Evolutionary conservation across 2,797 vertebrate genomes (phyloP).

Genomic region (Eleutherodactylus coqui): DNA sequence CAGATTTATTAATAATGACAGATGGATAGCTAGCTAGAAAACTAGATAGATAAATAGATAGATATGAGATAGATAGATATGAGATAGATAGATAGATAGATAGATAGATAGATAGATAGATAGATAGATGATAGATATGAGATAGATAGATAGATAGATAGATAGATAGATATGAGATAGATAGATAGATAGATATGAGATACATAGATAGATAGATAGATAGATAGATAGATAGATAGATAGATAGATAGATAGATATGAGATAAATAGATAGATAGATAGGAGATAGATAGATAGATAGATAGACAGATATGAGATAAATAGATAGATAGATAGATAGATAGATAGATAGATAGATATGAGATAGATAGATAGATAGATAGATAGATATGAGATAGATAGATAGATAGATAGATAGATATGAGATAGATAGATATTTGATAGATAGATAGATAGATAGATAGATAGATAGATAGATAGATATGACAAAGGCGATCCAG

Average conservation of each 20-base stretch:
- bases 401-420: too few species aligned
- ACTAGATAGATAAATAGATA: not conserved
- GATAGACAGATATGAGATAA: too few species aligned
- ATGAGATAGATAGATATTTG: too few species aligned
- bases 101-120: not conserved
- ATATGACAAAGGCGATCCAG: too few species aligned
- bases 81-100: not conserved
- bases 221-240: slow-evolving; percentile 16
- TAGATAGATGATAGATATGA: not conserved
- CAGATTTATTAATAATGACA: too few species aligned
- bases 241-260: slow-evolving; percentile 14
- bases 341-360: not conserved
- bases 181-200: slow-evolving; percentile 6
- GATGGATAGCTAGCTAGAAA: not conserved
- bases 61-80: not conserved
- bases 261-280: not conserved
- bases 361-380: not conserved
- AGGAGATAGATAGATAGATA: too few species aligned
- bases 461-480: slow-evolving; percentile 7
- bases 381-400: too few species aligned
- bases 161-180: not conserved
- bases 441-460: not conserved
- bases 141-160: not conserved
- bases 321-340: not conserved
- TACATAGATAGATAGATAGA: slow-evolving; percentile 16